These are phyloP conservation scores for Rhyacichthys aspro DNA, from an alignment of 2,797 vertebrate species.

Conservation along the genomic window DNA sequence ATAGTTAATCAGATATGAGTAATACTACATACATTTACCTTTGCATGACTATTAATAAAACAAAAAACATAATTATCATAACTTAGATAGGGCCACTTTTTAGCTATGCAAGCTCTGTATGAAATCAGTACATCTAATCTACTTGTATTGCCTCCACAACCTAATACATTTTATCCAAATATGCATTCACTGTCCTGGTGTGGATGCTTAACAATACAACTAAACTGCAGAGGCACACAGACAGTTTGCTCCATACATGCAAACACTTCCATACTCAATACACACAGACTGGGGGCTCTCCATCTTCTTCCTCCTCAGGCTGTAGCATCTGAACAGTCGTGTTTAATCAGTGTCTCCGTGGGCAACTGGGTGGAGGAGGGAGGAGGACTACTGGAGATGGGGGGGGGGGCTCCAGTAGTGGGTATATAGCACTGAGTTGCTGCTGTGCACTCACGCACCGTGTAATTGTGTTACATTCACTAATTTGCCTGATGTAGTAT, in stretches of 20 bases:
- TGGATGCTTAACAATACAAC: not conserved
- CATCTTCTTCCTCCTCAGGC: slow-evolving; percentile 60
- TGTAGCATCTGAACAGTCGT: slow-evolving; percentile 73
- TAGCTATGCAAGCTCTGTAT: too few species aligned
- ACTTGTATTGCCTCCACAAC: too few species aligned
- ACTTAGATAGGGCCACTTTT: too few species aligned
- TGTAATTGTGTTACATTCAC: slow-evolving; percentile 77
- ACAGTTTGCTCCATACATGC: slow-evolving; percentile 6
- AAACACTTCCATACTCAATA: slow-evolving; percentile 18
- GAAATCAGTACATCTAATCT: too few species aligned
- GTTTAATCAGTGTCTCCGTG: slow-evolving; percentile 78
- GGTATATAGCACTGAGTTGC: slow-evolving; percentile 49
- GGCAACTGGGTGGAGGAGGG: slow-evolving; percentile 54
- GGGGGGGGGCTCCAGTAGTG: slow-evolving; percentile 56
- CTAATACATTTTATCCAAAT: too few species aligned
- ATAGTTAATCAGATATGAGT: too few species aligned
- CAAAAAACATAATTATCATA: too few species aligned
- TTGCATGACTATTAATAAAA: too few species aligned
- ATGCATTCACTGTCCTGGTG: too few species aligned
- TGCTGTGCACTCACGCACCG: slow-evolving; percentile 63
- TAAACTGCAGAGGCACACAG: not conserved
- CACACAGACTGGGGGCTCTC: slow-evolving; percentile 43
- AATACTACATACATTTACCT: too few species aligned
- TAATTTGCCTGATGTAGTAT: slow-evolving; percentile 65
- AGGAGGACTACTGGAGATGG: slow-evolving; percentile 30